phyloP scores from a whole-genome alignment of 2,797 vertebrate species.

The Catamblyrhynchus diadema region DNA sequence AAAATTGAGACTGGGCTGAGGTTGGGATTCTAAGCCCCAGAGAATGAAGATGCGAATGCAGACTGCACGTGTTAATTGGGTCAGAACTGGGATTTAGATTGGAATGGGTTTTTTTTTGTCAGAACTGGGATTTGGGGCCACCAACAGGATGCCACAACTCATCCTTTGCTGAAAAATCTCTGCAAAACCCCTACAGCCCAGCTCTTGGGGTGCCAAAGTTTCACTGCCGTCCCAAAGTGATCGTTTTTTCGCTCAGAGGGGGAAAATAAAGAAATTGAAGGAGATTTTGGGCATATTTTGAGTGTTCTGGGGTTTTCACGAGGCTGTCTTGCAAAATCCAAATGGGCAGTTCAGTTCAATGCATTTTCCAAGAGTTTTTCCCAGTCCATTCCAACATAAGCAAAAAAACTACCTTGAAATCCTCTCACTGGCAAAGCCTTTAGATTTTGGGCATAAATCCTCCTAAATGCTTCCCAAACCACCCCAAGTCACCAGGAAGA shows the following conservation, averaged over 20 bases:
- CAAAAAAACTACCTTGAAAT: background rate
- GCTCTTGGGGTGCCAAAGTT: background rate
- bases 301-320: fast-evolving
- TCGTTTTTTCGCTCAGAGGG: fast-evolving
- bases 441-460: background rate
- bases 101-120: fast-evolving
- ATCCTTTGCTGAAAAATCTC: background rate
- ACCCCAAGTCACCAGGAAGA: fast-evolving
- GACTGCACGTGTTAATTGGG: fast-evolving
- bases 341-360: fast-evolving
- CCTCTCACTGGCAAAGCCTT: fast-evolving
- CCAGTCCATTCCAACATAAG: fast-evolving
- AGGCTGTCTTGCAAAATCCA: background rate
- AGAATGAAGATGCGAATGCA: background rate
- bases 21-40: background rate
- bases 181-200: fast-evolving
- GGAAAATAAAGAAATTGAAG: fast-evolving
- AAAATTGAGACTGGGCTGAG: fast-evolving
- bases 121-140: too few relatives aligned
- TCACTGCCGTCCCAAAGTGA: fast-evolving
- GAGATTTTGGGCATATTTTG: fast-evolving
- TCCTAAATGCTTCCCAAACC: fast-evolving
- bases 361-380: background rate
- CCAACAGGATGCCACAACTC: background rate
- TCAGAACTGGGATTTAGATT: fast-evolving